Evolutionary conservation across 92 coral and sea anemone genomes (phyloP), one percentile per base, ranked within the genome.

Genomic region (Metridium senile): DNA sequence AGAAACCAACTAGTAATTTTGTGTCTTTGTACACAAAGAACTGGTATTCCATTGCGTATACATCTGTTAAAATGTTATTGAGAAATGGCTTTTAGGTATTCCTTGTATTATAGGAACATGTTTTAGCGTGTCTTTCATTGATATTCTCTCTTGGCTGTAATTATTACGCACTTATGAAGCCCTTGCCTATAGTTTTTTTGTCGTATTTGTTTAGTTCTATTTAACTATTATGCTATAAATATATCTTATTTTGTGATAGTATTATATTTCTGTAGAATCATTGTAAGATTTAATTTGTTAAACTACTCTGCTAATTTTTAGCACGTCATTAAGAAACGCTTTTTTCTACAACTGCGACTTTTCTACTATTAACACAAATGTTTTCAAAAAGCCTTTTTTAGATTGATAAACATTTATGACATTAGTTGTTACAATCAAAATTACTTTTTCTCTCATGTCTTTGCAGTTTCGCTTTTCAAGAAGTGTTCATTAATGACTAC

Each of bases 1-100:
- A 79, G 84, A 79, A 79, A 79, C 84, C 27, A 66, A 39, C 18
- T 25, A 35, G 47, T 64, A 33, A 62, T 66, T 46, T 33, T 23
- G 58, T 79, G 35, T 58, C 17, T 39, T 33, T 4, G 45, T 33
- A 26, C 7, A 20, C 57, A 58, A 59, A 53, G 30, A 28, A 45
- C 78, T 33, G 78, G 78, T 73, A 57, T 32, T 49, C 11, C 17
- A 70, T 25, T 26, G 51, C 27, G n/a, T 22, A 21, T 43, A 1
- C 68, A 73, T 73, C 66, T 73, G 78, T 23, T 58, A 63, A 31
- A 8, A 63, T 28, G 17, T 31, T 28, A 63, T 58, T 58, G 23
- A 58, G 26, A 11, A 9, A 2, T n/a, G n/a, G 27, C 22, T 31
- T 63, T 63, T 63, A 0, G n/a, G 23, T 58, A 6, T 21, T 30